Evolutionary conservation across 92 coral and sea anemone genomes (phyloP).

Genomic region (Muricea muricata): DNA sequence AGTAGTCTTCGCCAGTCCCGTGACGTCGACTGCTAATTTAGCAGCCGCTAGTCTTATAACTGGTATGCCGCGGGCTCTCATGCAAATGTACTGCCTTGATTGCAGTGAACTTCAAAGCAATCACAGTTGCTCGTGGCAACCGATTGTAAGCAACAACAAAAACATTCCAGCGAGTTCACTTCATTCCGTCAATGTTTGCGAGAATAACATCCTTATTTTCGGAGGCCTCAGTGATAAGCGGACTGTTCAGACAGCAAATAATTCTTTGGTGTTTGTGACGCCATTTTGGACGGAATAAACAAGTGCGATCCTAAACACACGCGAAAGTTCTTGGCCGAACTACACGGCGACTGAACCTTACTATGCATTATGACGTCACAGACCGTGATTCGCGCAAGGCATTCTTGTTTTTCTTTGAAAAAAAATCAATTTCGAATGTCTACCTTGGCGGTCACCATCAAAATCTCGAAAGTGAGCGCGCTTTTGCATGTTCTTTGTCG

Average conservation of each 20-base stretch:
- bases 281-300: conserved; percentile 62
- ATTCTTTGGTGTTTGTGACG: conserved; percentile 61
- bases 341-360: too few species aligned
- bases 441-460: too few species aligned
- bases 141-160: conserved; percentile 39
- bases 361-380: too few species aligned
- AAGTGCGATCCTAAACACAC: too few species aligned
- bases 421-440: too few species aligned
- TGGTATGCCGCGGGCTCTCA: conserved; percentile 28
- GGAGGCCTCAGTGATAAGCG: conserved; percentile 77
- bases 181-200: conserved; percentile 83
- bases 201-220: conserved; percentile 83
- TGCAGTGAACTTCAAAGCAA: conserved; percentile 73
- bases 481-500: too few species aligned
- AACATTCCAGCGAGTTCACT: conserved; percentile 74
- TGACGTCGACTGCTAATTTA: conserved; percentile 23
- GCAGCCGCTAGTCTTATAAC: conserved; percentile 57
- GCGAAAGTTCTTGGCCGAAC: too few species aligned
- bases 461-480: too few species aligned
- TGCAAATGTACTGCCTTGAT: conserved; percentile 77
- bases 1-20: conserved; percentile 75
- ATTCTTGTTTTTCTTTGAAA: too few species aligned
- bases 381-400: too few species aligned
- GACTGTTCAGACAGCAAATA: conserved; percentile 49
- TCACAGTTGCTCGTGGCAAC: conserved; percentile 72